These are phyloP conservation scores for Drosophila vallismaia DNA, from an alignment of 2,888 invertebrate genomes.

Conservation along the genomic window DNA sequence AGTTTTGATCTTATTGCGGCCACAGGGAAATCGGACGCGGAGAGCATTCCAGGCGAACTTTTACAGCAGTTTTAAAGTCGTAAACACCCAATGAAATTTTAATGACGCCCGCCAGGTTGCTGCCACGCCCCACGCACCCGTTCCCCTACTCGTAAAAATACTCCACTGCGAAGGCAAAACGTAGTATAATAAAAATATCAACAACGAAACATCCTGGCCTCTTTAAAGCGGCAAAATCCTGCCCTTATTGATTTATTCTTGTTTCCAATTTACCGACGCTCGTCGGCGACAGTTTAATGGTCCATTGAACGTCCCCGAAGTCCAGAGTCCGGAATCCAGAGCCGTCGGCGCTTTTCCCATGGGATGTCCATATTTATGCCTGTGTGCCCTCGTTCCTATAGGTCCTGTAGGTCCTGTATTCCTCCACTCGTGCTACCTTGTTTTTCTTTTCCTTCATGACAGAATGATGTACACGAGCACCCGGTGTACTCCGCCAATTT, in stretches of 20 bases:
- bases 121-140: conserved; percentile 10
- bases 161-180: not conserved
- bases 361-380: conserved; percentile 42
- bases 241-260: conserved; percentile 60
- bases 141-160: conserved; percentile 2
- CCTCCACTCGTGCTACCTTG: not conserved
- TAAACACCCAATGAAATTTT: conserved; percentile 76
- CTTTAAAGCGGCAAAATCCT: conserved; percentile 33
- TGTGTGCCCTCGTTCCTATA: conserved; percentile 12
- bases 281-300: conserved; percentile 60
- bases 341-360: conserved; percentile 7
- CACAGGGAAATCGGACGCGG: conserved; percentile 34
- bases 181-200: conserved; percentile 13
- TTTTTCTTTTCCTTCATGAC: not conserved
- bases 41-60: conserved; percentile 50
- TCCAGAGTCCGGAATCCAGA: not conserved
- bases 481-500: not conserved
- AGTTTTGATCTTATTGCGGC: conserved; percentile 60
- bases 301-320: conserved; percentile 48
- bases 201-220: conserved; percentile 23
- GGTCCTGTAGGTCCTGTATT: not conserved
- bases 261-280: conserved; percentile 1
- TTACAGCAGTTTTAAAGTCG: conserved; percentile 69
- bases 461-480: not conserved
- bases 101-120: conserved; percentile 47